Evolutionary conservation across 2,797 vertebrate species (phyloP), one percentile per base, ranked within the genome.

Genomic region (Scyliorhinus canicula): DNA sequence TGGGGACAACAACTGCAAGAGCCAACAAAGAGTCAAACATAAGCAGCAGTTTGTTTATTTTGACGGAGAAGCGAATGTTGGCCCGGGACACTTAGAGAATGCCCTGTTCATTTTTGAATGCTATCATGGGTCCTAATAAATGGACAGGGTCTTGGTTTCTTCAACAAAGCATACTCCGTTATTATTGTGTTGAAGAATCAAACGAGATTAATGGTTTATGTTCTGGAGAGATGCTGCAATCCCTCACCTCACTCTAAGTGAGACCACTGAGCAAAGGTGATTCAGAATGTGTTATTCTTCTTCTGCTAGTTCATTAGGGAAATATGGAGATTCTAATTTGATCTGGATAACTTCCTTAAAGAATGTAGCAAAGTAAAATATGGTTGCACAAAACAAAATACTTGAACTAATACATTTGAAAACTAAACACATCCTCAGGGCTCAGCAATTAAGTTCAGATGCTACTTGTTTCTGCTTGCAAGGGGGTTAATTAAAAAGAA

Each of bases 401-500:
- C 88, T 91, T 65, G n/a, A 91, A 91, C 40, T 40, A 91, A 91
- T 91, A 26, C 19, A 65, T 91, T 91, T 91, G 88, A 91, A 91
- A 91, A 65, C 60, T 91, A 91, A 91, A 65, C 60, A 91, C 60
- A 65, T 91, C 88, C 88, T 91, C 24, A 40, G 88, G 88, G 88
- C 57, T 91, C 21, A 91, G 88, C 88, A 91, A 91, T 91, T 91
- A 91, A 26, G 57, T 91, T 91, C 88, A 91, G 88, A 65, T 82
- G 60, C 35, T 44, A 63, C 40, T 65, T 63, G 2, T 63, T 91
- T 90, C 86, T 60, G 86, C n/a, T 63, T 91, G 88, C 57, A 91
- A 65, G 65, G 88, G 88, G 88, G 88, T 91, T 91, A 91, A 91
- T 91, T 91, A 91, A 63, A 91, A 91, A 57, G 9, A 91, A 91